phyloP scores from a whole-genome alignment of 2,888 invertebrate genomes.

The Orthosia incerta region DNA sequence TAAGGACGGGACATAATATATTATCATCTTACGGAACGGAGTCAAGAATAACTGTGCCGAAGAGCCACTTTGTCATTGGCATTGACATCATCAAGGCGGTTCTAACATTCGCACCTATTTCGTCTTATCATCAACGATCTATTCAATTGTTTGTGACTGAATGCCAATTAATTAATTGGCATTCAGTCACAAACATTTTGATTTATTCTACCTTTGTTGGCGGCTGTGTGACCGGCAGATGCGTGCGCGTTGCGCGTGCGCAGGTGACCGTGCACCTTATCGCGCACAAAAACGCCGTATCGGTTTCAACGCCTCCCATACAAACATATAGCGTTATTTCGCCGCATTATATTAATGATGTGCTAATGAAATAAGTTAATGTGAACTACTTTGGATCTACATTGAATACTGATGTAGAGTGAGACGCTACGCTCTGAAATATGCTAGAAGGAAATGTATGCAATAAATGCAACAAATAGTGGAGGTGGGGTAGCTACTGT shows the following conservation, averaged over 20 bases:
- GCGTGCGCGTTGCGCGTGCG: constrained; percentile 61
- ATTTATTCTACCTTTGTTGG: constrained; percentile 58
- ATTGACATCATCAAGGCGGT: neutral
- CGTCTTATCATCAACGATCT: neutral
- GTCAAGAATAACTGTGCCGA: neutral
- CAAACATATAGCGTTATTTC: constrained; percentile 12
- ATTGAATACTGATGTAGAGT: neutral
- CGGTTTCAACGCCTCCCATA: constrained; percentile 54
- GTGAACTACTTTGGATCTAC: neutral
- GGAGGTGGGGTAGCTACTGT: too few species aligned
- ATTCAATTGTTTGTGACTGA: too few species aligned
- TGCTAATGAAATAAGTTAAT: constrained; percentile 25
- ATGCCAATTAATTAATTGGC: too few species aligned
- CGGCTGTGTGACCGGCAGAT: constrained; percentile 62
- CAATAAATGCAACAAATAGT: too few species aligned
- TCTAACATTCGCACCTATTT: constrained; percentile 8
- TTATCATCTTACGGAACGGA: neutral
- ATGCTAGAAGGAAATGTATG: too few species aligned
- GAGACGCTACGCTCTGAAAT: neutral
- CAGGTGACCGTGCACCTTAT: constrained; percentile 69
- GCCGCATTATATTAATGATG: constrained; percentile 24
- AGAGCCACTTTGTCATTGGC: neutral
- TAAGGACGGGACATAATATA: neutral
- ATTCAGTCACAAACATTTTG: constrained; percentile 52
- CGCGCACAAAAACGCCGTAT: constrained; percentile 61